Percentiles rank a stretch among this genome's conserved stretches.
Evolutionary conservation across 2,113 vertebrate species (phyloP).

Genomic region (Colaptes auratus): DNA sequence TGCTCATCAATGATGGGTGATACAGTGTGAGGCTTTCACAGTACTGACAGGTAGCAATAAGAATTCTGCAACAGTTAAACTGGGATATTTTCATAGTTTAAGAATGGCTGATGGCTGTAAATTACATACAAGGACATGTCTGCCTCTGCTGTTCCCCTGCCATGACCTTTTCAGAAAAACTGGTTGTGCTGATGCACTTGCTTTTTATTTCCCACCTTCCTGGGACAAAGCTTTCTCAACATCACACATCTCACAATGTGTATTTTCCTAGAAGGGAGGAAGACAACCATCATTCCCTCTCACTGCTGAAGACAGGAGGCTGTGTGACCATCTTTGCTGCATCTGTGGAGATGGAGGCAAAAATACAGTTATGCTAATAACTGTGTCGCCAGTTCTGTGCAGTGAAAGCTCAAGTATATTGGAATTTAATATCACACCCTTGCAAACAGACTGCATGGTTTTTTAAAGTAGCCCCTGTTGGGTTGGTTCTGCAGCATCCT

Average conservation of each 20-base stretch:
- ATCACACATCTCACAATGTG: rapidly evolving
- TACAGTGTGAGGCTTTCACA: neutral
- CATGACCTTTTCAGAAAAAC: neutral
- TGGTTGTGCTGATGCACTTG: neutral
- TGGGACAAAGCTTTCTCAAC: neutral
- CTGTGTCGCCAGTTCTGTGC: too few relatives aligned
- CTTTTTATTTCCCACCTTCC: neutral
- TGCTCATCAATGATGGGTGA: neutral
- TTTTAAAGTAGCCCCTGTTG: rapidly evolving
- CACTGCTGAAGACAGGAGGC: neutral
- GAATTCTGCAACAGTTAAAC: neutral
- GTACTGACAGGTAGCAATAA: neutral
- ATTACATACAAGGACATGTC: neutral
- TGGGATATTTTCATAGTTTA: neutral
- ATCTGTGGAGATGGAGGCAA: neutral
- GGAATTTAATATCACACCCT: neutral
- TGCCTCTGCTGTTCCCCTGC: neutral
- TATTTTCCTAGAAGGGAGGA: neutral
- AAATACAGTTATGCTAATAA: neutral
- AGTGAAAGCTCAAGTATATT: rapidly evolving
- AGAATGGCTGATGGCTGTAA: neutral
- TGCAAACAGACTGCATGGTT: neutral
- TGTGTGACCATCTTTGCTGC: neutral
- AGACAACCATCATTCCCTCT: rapidly evolving
- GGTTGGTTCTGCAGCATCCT: neutral